Base-by-base conservation (phyloP, 2,797 vertebrate genomes). In the Sciurus carolinensis region DNA sequence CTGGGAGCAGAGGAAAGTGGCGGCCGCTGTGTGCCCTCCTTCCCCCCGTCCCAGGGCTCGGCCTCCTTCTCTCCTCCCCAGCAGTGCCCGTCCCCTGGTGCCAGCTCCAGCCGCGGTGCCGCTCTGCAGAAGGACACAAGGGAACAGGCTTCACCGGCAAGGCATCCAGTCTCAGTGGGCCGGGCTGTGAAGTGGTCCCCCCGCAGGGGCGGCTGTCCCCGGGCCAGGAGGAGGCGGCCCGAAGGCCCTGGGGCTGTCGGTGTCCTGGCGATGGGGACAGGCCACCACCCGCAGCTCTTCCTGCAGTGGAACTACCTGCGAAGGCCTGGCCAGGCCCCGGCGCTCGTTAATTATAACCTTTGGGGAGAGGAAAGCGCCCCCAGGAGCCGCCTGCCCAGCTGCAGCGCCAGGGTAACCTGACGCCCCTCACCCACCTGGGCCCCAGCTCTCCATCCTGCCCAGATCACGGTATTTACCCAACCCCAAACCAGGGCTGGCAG, bases 321-420 rank as follows among this genome's bases (percentile, higher is more conserved):
- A 10, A 24, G 64, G 47, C 94, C 87, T 72, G 81, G 50, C 24
- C 47, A 69, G 54, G 76, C 84, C 85, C 80, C 88, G 66, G 77
- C 50, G 50, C 50, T 50, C 50, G 39, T 39, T 39, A 4, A 39
- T 39, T 39, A 39, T 39, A 4, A 92, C 79, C 96, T 94, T 57
- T 33, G 57, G 82, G 52, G 87, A 86, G 67, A 86, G 80, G n/a
- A 90, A 57, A 86, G 72, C 13, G 33, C 69, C 76, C 73, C 75
- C 91, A 1, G 1, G 12, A 77, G 44, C 59, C 0, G 0, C 66
- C 64, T 0, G 3, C 14, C 12, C 1, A 22, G 36, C 76, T 57
- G 82, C 18, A 10, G 85, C 66, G 30, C 62, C 44, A n/a, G 82
- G 95, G 97, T 95, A 96, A 98, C 92, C 85, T 50, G 73, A 97